These are phyloP conservation scores for Lagorchestes hirsutus DNA, from an alignment of 2,797 vertebrate genomes.

Conservation along the genomic window DNA sequence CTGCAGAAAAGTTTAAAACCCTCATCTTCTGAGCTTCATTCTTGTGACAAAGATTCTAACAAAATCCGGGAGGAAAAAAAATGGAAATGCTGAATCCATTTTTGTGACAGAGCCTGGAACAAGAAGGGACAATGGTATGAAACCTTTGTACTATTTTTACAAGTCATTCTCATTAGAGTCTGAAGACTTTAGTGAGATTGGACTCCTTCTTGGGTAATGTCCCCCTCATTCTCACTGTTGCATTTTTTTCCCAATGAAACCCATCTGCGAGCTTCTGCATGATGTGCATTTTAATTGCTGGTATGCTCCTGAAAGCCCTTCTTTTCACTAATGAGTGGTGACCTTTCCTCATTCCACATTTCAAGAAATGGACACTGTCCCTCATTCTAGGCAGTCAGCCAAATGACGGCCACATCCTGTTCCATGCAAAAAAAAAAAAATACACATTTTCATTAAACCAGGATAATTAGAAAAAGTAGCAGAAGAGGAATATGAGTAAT, in stretches of 20 bases:
- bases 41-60: slow-evolving; percentile 56
- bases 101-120: slow-evolving; percentile 60
- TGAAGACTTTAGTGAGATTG: slow-evolving; percentile 57
- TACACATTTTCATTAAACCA: slow-evolving; percentile 78
- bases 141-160: slow-evolving; percentile 69
- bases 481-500: slow-evolving; percentile 76
- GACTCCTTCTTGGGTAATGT: slow-evolving; percentile 75
- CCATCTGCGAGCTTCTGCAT: slow-evolving; percentile 69
- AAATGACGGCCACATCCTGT: slow-evolving; percentile 75
- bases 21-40: slow-evolving; percentile 64
- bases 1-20: slow-evolving; percentile 74
- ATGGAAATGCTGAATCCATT: slow-evolving; percentile 52
- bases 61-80: slow-evolving; percentile 52
- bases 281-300: slow-evolving; percentile 71
- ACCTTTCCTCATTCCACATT: slow-evolving; percentile 67
- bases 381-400: slow-evolving; percentile 72
- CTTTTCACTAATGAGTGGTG: slow-evolving; percentile 69
- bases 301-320: slow-evolving; percentile 67
- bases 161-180: slow-evolving; percentile 72
- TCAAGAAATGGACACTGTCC: slow-evolving; percentile 60
- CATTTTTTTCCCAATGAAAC: slow-evolving; percentile 69
- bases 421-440: slow-evolving; percentile 74
- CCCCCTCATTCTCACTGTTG: slow-evolving; percentile 51
- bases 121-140: slow-evolving; percentile 64
- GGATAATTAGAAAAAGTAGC: slow-evolving; percentile 79